phyloP scores from a whole-genome alignment of 2,113 vertebrate genomes.

The Urocolius indicus region DNA sequence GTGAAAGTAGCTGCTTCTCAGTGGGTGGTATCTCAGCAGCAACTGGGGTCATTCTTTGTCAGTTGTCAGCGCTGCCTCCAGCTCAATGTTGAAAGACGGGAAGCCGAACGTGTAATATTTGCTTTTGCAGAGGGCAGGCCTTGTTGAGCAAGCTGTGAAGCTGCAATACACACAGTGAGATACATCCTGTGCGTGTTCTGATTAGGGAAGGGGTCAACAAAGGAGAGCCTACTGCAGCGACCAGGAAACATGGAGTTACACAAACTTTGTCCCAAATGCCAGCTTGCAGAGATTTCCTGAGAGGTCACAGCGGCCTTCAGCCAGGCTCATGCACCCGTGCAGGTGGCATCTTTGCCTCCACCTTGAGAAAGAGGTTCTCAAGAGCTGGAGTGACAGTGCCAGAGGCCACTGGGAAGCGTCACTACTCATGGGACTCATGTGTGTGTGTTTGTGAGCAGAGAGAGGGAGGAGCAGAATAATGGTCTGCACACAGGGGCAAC shows the following conservation, averaged over 20 bases:
- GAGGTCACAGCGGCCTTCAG: background rate
- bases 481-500: background rate
- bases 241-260: background rate
- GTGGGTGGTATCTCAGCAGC: background rate
- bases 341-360: background rate
- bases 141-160: slow-evolving; percentile 1
- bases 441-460: too few relatives aligned
- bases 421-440: background rate
- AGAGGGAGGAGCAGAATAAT: background rate
- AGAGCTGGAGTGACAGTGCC: background rate
- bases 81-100: background rate
- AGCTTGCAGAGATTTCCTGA: background rate
- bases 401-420: background rate
- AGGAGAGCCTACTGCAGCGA: background rate
- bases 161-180: background rate
- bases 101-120: background rate
- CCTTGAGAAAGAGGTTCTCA: background rate
- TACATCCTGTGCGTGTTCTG: background rate
- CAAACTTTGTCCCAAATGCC: background rate
- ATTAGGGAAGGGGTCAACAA: background rate
- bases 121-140: slow-evolving; percentile 14
- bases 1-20: slow-evolving; percentile 4
- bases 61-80: background rate
- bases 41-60: background rate
- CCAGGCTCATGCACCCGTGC: fast-evolving